Conservation (phyloP, 2,888 invertebrate species). For the Choristoneura rosaceana region DNA sequence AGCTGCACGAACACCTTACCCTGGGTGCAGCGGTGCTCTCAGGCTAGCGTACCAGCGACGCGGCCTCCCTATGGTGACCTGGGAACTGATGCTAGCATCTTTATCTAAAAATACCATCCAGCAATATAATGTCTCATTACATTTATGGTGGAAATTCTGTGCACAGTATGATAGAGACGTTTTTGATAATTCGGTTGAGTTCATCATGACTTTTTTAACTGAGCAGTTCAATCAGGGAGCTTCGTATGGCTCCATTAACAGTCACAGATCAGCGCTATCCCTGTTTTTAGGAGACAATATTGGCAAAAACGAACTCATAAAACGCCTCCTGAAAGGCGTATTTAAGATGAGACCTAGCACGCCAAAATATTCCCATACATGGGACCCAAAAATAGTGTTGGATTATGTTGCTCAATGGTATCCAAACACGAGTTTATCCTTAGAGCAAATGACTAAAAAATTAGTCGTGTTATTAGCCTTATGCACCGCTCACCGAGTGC, state of each 20-base stretch:
- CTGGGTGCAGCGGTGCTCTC: slow-evolving; percentile 13
- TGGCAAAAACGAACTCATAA: slow-evolving; percentile 44
- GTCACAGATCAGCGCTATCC: slow-evolving; percentile 50
- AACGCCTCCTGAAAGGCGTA: slow-evolving; percentile 48
- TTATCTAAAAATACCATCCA: not conserved
- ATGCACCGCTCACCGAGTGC: slow-evolving; percentile 36
- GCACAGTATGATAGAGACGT: too few species aligned
- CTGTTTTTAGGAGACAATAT: slow-evolving; percentile 48
- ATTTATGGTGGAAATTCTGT: slow-evolving; percentile 18
- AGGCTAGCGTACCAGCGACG: not conserved
- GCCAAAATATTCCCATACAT: slow-evolving; percentile 50
- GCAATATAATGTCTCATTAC: not conserved
- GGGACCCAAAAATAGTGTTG: slow-evolving; percentile 50
- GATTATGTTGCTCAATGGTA: not conserved
- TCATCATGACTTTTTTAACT: slow-evolving; percentile 42
- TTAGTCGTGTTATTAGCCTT: slow-evolving; percentile 47
- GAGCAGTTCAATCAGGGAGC: slow-evolving; percentile 46
- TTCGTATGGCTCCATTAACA: slow-evolving; percentile 48
- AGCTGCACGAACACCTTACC: not conserved
- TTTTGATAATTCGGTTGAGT: too few species aligned
- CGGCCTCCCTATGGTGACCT: not conserved
- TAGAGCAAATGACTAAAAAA: slow-evolving; percentile 49
- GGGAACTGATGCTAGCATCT: not conserved
- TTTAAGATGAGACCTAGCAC: slow-evolving; percentile 47
- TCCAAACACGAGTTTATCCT: not conserved